A percentile compares a stretch with the other conserved stretches of the same genome.
phyloP scores from a whole-genome alignment of 2,113 vertebrate genomes.

The Oceanodroma tethys region DNA sequence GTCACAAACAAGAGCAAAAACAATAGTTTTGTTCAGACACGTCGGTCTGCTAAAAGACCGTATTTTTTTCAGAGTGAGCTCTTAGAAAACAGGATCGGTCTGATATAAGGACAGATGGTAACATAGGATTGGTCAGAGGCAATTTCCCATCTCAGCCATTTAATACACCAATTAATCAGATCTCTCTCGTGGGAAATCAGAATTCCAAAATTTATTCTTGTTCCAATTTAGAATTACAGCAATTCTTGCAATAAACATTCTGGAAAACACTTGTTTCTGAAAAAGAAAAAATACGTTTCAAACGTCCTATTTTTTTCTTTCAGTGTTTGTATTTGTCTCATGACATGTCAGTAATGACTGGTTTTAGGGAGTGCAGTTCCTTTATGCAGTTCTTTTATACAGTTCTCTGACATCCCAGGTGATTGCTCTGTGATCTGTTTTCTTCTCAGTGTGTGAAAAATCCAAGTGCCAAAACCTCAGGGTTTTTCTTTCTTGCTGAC shows the following conservation, averaged over 20 bases:
- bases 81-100: not conserved
- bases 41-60: not conserved
- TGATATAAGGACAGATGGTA: not conserved
- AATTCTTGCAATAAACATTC: not conserved
- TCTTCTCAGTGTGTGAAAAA: not conserved
- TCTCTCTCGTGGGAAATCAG: not conserved
- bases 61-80: not conserved
- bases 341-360: accelerated
- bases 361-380: not conserved
- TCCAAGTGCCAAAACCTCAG: not conserved
- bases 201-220: not conserved
- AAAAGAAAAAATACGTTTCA: not conserved
- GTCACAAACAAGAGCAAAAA: not conserved
- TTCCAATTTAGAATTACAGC: not conserved
- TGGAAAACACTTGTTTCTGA: not conserved
- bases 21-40: not conserved
- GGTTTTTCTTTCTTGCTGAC: not conserved
- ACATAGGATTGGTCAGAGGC: not conserved
- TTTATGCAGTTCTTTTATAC: not conserved
- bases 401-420: not conserved
- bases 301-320: not conserved
- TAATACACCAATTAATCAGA: not conserved
- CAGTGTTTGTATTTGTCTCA: not conserved
- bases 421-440: not conserved
- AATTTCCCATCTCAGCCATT: not conserved